Base-by-base conservation (phyloP, 2,113 vertebrate species). In the Grus americana region DNA sequence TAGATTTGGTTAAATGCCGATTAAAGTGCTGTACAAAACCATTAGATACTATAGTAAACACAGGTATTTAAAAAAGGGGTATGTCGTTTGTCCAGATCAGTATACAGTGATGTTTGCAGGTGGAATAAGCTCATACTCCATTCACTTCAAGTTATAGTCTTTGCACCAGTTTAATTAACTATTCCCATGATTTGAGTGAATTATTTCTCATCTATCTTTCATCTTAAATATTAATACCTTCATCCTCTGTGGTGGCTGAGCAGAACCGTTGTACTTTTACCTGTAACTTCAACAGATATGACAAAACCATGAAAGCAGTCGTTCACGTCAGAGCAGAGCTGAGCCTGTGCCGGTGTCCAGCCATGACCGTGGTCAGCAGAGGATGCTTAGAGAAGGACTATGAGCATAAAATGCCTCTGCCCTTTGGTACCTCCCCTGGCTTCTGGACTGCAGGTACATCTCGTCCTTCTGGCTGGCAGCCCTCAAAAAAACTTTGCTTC, bases 11-110 rank as follows among this genome's bases (percentile, higher is more conserved):
- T 68, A 92, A 87, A 94, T 78, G 46, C 52, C 17, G 12, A 79
- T 94, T 94, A 34, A 88, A 91, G 30, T 72, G 47, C 68, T 93
- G 75, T 83, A 81, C 27, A 86, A 87, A 97, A 65, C 65, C 54
- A 68, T 76, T 83, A 88, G 61, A 75, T n/a, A 46, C 50, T 83
- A 38, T 30, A 95, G 68, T 42, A 94, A 96, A 88, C 17, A 62
- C 4, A 42, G 19, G 5, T 65, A 80, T 76, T 93, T 92, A 61
- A 34, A 61, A 85, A 95, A 42, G 21, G 47, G 5, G 16, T 4
- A 26, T 44, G 26, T 10, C 19, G 24, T 91, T 89, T 12, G 11
- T 74, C 44, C 34, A 80, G 15, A 58, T 47, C 42, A 81, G 23
- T 27, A 26, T 52, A 57, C 40, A 67, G 29, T 16, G 30, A 27